Evolutionary conservation across 2,113 vertebrate species (phyloP).

Genomic region (Sorex araneus): DNA sequence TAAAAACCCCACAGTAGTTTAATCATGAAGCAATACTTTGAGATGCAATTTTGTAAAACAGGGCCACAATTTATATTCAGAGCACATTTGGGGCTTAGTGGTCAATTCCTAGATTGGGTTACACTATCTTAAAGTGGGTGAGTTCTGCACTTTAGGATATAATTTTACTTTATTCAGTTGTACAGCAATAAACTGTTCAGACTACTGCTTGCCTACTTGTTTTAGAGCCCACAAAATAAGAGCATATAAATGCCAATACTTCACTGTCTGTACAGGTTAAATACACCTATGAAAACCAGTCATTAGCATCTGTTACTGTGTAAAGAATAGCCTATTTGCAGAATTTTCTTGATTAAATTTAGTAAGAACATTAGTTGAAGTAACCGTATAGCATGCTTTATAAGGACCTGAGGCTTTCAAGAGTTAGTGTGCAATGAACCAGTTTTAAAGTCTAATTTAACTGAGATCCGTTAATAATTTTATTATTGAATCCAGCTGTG

Average conservation of each 20-base stretch:
- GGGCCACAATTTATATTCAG: constrained; percentile 46
- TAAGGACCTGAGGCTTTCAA: constrained; percentile 34
- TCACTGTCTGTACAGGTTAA: constrained; percentile 21
- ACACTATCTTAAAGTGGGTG: neutral
- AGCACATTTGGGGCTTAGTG: constrained; percentile 13
- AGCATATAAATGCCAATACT: neutral
- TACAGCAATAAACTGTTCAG: constrained; percentile 2
- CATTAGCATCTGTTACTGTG: neutral
- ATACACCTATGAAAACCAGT: neutral
- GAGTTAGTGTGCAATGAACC: neutral
- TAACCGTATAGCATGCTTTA: constrained; percentile 35
- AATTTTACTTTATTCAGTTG: constrained; percentile 14
- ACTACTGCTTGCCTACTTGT: constrained; percentile 4
- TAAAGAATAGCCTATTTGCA: constrained; percentile 31
- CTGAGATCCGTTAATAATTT: neutral
- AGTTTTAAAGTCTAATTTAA: constrained; percentile 46
- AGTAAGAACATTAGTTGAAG: constrained; percentile 38
- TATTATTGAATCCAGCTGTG: constrained; percentile 50
- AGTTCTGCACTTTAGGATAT: neutral
- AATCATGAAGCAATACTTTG: constrained; percentile 53
- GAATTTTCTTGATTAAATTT: constrained; percentile 64
- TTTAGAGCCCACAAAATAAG: constrained; percentile 47
- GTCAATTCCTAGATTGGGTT: constrained; percentile 25
- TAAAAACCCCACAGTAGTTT: neutral
- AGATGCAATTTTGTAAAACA: constrained; percentile 61